Base-by-base conservation (phyloP, 2,888 invertebrate genomes). In the Leptopilina myrica region DNA sequence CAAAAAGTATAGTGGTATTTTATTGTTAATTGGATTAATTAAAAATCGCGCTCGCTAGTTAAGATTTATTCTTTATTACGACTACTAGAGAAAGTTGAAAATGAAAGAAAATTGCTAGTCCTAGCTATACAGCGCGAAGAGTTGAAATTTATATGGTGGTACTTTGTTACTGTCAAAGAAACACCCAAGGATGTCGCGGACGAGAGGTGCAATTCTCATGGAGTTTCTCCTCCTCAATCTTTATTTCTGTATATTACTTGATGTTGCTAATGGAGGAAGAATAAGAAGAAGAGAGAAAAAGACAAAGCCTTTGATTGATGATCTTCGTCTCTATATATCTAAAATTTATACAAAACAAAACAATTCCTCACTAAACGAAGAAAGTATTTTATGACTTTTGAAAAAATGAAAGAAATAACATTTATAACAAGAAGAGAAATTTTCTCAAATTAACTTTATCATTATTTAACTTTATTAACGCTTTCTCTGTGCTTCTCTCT, bases 91-190 rank as follows among this genome's bases (percentile, higher is more conserved):
- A 26, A 56, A 73, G 73, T 8, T 73, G 33, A 2, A 56, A n/a
- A 73, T 73, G 56, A 73, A 73, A 73, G n/a, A 73, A 73, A 56
- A 73, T 73, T 73, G 53, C 53, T 73, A 53, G 33, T 73, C 73
- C 20, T 14, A 33, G 33, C 26, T 56, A 14, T 43, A 43, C 33
- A 33, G 33, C 33, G n/a, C n/a, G 11, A 26, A 69, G 69, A 53
- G 14, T 53, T 33, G 26, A 53, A 73, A 73, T 73, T 73, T 73
- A 73, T 53, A 53, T 53, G 56, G 14, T 26, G n/a, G 73, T 26
- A 73, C 53, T 73, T 73, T 73, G 73, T 73, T 26, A 73, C 73
- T 73, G 73, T 73, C 73, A 56, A 56, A 73, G 49, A 26, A 73
- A 73, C 26, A 33, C 53, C 53, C 53, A 56, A 73, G n/a, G 53